Evolutionary conservation across 2,888 invertebrate genomes (phyloP).

Genomic region (Sinohyriopsis cumingii): DNA sequence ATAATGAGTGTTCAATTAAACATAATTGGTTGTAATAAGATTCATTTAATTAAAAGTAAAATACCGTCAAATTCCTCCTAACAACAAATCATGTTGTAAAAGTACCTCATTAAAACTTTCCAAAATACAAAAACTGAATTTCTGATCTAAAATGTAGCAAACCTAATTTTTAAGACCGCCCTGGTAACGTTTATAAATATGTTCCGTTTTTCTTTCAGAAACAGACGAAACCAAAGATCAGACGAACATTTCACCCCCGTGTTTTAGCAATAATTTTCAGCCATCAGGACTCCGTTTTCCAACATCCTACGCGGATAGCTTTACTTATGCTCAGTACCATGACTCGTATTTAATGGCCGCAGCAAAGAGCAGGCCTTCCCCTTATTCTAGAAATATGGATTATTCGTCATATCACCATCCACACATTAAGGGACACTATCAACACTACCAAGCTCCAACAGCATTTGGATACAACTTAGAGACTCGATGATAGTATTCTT

Average conservation of each 20-base stretch:
- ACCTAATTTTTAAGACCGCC: too few relatives aligned
- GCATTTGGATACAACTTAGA: slow-evolving; percentile 38
- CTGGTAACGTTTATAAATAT: too few relatives aligned
- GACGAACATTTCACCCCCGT: slow-evolving; percentile 18
- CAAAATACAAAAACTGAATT: too few relatives aligned
- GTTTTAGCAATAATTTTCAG: background rate
- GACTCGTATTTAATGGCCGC: slow-evolving; percentile 60
- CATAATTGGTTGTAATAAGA: too few relatives aligned
- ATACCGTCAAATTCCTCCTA: too few relatives aligned
- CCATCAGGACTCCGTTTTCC: slow-evolving; percentile 40
- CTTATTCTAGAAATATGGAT: slow-evolving; percentile 63
- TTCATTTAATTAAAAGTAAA: too few relatives aligned
- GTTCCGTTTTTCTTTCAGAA: slow-evolving; percentile 10
- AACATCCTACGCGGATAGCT: slow-evolving; percentile 47
- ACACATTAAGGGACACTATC: slow-evolving; percentile 62
- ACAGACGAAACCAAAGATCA: slow-evolving; percentile 36
- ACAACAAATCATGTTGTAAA: too few relatives aligned
- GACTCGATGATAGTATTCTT: slow-evolving; percentile 18
- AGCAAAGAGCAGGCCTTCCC: slow-evolving; percentile 57
- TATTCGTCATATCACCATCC: slow-evolving; percentile 62
- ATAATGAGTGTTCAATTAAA: too few relatives aligned
- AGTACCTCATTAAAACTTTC: too few relatives aligned
- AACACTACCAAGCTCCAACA: slow-evolving; percentile 25
- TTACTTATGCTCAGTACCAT: slow-evolving; percentile 58
- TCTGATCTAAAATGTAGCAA: too few relatives aligned